Evolutionary conservation across 2,888 invertebrate genomes (phyloP).

Genomic region (Furcula furcula): DNA sequence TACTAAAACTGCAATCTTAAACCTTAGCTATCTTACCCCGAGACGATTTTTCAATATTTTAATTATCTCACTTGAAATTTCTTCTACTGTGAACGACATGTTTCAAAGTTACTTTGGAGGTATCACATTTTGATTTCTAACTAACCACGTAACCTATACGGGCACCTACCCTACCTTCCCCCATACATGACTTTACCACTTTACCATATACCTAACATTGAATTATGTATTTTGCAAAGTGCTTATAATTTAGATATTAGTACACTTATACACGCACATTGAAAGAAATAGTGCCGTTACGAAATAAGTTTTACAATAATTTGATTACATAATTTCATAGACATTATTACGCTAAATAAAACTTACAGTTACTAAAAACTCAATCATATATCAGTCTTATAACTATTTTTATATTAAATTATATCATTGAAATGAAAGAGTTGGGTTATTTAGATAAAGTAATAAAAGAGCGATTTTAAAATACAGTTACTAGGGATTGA

Average conservation of each 20-base stretch:
- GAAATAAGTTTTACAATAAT: slow-evolving; percentile 34
- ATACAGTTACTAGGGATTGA: slow-evolving; percentile 43
- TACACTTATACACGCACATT: slow-evolving; percentile 44
- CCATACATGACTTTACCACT: slow-evolving; percentile 33
- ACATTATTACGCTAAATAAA: slow-evolving; percentile 31
- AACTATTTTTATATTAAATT: slow-evolving; percentile 58
- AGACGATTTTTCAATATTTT: slow-evolving; percentile 16
- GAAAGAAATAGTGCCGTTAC: slow-evolving; percentile 62
- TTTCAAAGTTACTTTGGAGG: slow-evolving; percentile 49
- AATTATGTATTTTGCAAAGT: slow-evolving; percentile 34
- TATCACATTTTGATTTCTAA: slow-evolving; percentile 60
- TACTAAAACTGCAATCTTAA: slow-evolving; percentile 18
- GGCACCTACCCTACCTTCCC: slow-evolving; percentile 17
- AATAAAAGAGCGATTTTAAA: slow-evolving; percentile 40
- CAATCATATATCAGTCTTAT: slow-evolving; percentile 76
- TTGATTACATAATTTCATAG: slow-evolving; percentile 14
- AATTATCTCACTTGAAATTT: slow-evolving; percentile 30
- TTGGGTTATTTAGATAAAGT: slow-evolving; percentile 11
- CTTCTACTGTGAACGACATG: slow-evolving; percentile 44
- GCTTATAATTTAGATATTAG: slow-evolving; percentile 29
- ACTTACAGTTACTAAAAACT: slow-evolving; percentile 39
- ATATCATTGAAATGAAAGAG: slow-evolving; percentile 34
- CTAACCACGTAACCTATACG: too few relatives aligned
- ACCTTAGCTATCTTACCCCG: slow-evolving; percentile 7
- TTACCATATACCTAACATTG: slow-evolving; percentile 47